Conservation (phyloP, 2,888 invertebrate species). For the Hirtodrosophila confusa region DNA sequence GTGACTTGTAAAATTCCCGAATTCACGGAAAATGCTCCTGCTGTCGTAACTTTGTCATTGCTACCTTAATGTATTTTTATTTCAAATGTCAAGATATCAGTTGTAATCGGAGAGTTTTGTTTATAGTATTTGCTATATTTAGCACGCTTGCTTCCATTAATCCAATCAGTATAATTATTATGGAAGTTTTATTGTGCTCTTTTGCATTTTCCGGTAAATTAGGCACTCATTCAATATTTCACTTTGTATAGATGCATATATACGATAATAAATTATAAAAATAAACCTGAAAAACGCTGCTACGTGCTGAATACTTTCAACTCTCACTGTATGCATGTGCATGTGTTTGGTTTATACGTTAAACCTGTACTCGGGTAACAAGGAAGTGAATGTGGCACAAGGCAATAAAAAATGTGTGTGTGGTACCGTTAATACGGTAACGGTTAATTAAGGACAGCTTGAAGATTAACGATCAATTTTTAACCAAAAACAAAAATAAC, state of each 20-base stretch:
- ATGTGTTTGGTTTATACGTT: constrained; percentile 5
- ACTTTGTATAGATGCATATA: constrained; percentile 8
- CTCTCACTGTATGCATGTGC: constrained; percentile 22
- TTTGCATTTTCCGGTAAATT: constrained; percentile 46
- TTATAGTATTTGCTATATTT: background rate
- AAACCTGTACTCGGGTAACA: constrained; percentile 46
- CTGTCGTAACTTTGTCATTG: no score
- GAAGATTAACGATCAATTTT: constrained; percentile 25
- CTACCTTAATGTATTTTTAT: background rate
- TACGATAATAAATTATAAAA: constrained; percentile 9
- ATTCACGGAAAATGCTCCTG: no score
- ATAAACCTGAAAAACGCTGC: background rate
- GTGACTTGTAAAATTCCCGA: no score
- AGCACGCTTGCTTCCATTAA: background rate
- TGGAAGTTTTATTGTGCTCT: constrained; percentile 7
- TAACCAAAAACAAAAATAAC: constrained; percentile 2
- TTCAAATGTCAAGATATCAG: no score
- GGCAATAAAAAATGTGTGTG: constrained; percentile 29
- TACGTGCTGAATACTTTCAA: constrained; percentile 12
- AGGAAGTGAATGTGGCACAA: constrained; percentile 64
- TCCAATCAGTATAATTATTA: constrained; percentile 1
- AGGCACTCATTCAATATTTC: constrained; percentile 35
- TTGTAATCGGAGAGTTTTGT: no score
- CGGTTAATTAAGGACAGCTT: constrained; percentile 38
- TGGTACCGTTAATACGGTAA: constrained; percentile 29